phyloP scores from a whole-genome alignment of 1,140 invertebrate genomes.

The Drosophila eugracilis region DNA sequence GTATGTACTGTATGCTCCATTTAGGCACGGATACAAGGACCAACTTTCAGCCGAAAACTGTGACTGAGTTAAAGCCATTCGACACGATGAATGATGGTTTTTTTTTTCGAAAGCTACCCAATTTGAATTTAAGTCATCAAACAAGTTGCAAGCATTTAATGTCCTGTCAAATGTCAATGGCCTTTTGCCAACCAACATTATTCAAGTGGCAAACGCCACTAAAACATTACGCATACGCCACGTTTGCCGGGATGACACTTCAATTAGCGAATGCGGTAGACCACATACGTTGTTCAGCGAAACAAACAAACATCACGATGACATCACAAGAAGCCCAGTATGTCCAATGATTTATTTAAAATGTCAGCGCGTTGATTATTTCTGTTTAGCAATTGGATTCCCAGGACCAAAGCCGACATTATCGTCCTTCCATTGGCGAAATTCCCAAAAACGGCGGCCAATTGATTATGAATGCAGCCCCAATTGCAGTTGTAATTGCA shows the following conservation, averaged over 20 bases:
- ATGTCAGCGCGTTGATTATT: conserved; percentile 63
- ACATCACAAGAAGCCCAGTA: background rate
- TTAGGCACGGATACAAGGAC: conserved; percentile 14
- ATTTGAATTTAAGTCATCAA: conserved; percentile 10
- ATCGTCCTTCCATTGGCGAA: conserved; percentile 1
- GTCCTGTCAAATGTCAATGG: conserved; percentile 12
- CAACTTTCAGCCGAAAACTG: conserved; percentile 28
- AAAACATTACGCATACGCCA: conserved; percentile 52
- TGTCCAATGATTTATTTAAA: conserved; percentile 57
- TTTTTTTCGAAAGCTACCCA: too few species aligned
- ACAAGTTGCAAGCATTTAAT: conserved; percentile 25
- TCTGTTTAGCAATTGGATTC: conserved; percentile 63
- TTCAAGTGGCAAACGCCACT: background rate
- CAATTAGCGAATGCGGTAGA: conserved; percentile 59
- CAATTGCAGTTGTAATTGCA: conserved; percentile 40
- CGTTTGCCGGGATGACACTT: conserved; percentile 30
- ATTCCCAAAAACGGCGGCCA: background rate
- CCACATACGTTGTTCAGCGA: conserved; percentile 56
- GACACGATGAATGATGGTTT: too few species aligned
- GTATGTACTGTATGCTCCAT: conserved; percentile 15
- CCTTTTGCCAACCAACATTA: conserved; percentile 11
- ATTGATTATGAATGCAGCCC: conserved; percentile 46
- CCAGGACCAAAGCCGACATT: background rate
- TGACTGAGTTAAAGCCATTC: conserved; percentile 12
- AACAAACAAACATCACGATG: conserved; percentile 52